Conservation (phyloP, 2,113 vertebrate genomes). For the Pangasianodon hypophthalmus region DNA sequence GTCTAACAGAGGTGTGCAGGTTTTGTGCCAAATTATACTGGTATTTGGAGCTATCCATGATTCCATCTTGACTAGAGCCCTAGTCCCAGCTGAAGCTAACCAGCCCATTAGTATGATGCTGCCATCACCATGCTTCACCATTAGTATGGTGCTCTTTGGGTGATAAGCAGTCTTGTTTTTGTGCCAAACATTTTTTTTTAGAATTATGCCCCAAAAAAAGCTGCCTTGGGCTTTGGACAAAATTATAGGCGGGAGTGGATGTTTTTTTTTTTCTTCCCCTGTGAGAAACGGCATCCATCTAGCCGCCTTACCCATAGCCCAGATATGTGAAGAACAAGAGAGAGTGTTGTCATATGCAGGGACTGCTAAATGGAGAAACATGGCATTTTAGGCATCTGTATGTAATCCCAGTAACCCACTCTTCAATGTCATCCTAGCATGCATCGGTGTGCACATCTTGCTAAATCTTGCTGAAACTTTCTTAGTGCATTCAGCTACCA, state of each 20-base stretch:
- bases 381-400: neutral
- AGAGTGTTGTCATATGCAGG: neutral
- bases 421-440: conserved; percentile 26
- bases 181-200: neutral
- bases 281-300: neutral
- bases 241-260: neutral
- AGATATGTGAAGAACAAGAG: neutral
- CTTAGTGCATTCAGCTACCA: conserved; percentile 69
- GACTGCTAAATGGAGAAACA: neutral
- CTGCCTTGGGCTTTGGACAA: neutral
- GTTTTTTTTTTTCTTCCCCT: neutral
- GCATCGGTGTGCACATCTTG: conserved; percentile 32
- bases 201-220: neutral
- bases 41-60: neutral
- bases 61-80: neutral
- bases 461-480: conserved; percentile 63
- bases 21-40: neutral
- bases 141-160: neutral
- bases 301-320: neutral
- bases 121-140: neutral
- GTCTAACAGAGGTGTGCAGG: neutral
- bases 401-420: conserved; percentile 5
- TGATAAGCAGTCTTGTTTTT: neutral
- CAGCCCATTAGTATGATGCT: neutral
- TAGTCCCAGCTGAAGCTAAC: neutral